These are phyloP conservation scores for Caenorhabditis elegans DNA, from an alignment of 1,140 invertebrate genomes.

Conservation along the genomic window DNA sequence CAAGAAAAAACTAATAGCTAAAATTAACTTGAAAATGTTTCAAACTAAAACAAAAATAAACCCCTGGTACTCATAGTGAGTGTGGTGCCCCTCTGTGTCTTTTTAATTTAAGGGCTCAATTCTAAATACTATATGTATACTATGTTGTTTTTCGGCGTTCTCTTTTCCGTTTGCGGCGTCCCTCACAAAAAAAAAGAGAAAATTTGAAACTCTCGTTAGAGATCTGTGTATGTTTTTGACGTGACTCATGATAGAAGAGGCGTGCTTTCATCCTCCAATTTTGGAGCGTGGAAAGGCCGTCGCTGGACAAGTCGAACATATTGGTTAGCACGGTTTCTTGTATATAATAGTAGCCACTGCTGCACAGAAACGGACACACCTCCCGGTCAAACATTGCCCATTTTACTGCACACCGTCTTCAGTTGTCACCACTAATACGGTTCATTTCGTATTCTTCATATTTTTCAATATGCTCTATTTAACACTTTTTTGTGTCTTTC, in stretches of 20 bases:
- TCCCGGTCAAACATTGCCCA: not conserved
- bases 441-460: not conserved
- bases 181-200: not conserved
- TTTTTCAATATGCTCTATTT: not conserved
- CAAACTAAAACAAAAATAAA: too few species aligned
- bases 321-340: not conserved
- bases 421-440: conserved; percentile 15
- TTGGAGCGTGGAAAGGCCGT: conserved; percentile 17
- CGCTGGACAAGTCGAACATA: conserved; percentile 18
- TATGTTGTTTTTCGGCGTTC: too few species aligned
- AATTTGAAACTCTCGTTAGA: not conserved
- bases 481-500: not conserved
- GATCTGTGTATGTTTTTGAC: not conserved
- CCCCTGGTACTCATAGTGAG: too few species aligned
- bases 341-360: conserved; percentile 32
- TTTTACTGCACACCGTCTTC: not conserved
- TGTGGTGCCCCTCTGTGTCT: not conserved
- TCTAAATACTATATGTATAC: not conserved
- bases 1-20: too few species aligned
- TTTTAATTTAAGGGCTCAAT: not conserved
- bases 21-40: too few species aligned
- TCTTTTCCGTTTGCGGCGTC: not conserved
- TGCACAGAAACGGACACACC: conserved; percentile 30
- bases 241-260: conserved; percentile 10
- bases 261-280: conserved; percentile 32